Base-by-base conservation (phyloP, 2,797 vertebrate species). In the Acropternis orthonyx region DNA sequence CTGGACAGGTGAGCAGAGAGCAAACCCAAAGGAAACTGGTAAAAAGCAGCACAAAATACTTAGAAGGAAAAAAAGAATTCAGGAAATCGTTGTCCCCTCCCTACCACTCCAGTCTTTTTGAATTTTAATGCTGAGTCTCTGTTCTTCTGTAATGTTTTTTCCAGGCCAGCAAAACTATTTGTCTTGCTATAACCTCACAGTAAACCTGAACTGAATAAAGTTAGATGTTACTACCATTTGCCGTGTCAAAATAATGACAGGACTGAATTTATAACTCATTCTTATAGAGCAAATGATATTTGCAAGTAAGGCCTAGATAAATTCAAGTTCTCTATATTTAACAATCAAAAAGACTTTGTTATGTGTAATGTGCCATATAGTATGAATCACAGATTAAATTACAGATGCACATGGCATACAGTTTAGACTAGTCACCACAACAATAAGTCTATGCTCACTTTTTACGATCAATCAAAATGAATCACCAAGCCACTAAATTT, bases 401-500 rank as follows among this genome's bases (percentile, higher is more conserved):
- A 87, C 89, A 97, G 80, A 93, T 92, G 82, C 83, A 80, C 54
- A 51, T 74, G 68, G 34, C 79, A 93, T 88, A 79, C 69, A 72
- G 37, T 88, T 97, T 94, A 94, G 68, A 77, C 95, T 96, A 96
- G 93, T 97, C 88, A 97, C 95, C 92, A 97, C 95, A 97, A 97
- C 80, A 97, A 65, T 92, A 95, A 93, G 79, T 72, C 84, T 92
- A 95, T 78, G 82, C 68, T 96, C 71, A 82, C 91, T 97, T 97
- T 97, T 98, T 97, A 96, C 32, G 44, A 97, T 96, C 96, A 96
- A 93, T 97, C 96, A 96, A 95, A 96, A 66, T 95, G 93, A 97
- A 95, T 97, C 93, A 96, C 69, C 78, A 96, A 93, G 89, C 81
- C 91, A 97, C 94, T 97, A 95, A 85, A 97, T 96, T 96, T 96